Base-by-base conservation (phyloP, 2,797 vertebrate genomes). In the Aeoliscus strigatus region DNA sequence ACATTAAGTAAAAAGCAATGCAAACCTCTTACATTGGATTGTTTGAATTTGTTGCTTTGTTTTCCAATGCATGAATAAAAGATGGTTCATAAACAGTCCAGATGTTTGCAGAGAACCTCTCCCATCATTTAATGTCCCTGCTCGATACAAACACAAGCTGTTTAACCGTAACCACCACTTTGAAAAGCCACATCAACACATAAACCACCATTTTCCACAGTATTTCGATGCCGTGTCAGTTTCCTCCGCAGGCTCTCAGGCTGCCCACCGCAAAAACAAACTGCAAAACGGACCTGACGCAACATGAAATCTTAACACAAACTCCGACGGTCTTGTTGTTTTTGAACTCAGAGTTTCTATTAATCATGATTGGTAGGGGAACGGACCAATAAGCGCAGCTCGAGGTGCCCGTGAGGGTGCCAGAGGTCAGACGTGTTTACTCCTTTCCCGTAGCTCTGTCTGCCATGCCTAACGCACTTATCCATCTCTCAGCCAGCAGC, bases 401-500 rank as follows among this genome's bases (percentile, higher is more conserved):
- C 43, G 45, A 60, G 44, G 73, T 60, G 48, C 55, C 63, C 49
- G 33, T 50, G 38, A 70, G 56, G 64, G 21, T 46, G 43, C 47
- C 60, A 62, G 47, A 48, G 47, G 54, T 82, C 70, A 81, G 80
- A 77, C 62, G 73, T 73, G 75, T 79, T 77, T 73, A 66, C 73
- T 59, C 61, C 58, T 75, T 70, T 60, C 54, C 70, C 48, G 45
- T 27, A 6, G 70, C 73, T 71, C 65, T 73, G 70, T 81, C 79
- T 75, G 62, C 63, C 43, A 42, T 66, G 50, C 59, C 76, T 73
- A 77, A 74, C 64, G 4, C 39, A 77, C 73, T 71, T 77, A 82
- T 86, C 73, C 75, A 78, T 86, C 78, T 84, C 75, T 65, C 65
- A 73, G 68, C 75, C 58, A 53, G 54, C 51, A 44, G 56, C 66